Evolutionary conservation across 2,888 invertebrate genomes (phyloP).

Genomic region (Harpalus rubripes): DNA sequence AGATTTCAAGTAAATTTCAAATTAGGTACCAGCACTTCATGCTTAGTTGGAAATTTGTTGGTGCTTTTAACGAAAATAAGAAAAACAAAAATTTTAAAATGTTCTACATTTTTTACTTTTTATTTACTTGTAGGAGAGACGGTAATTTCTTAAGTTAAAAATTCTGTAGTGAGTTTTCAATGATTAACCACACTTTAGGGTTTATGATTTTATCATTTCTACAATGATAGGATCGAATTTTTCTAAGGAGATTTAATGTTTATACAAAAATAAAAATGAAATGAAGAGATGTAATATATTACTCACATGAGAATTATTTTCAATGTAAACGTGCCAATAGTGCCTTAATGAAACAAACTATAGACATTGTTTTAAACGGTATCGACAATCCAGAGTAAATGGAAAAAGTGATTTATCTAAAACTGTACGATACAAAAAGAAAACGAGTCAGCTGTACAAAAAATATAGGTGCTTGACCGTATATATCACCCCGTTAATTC

Average conservation of each 20-base stretch:
- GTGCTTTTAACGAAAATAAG: not conserved
- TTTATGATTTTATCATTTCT: no score
- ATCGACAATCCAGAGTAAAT: not conserved
- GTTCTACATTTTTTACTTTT: not conserved
- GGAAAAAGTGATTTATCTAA: constrained; percentile 6
- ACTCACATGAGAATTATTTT: not conserved
- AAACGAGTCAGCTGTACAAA: not conserved
- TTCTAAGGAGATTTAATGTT: no score
- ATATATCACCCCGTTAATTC: constrained; percentile 1
- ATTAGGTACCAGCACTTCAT: not conserved
- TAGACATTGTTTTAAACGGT: not conserved
- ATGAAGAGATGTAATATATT: no score
- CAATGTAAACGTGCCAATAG: not conserved
- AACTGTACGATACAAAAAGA: not conserved
- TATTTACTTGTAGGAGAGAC: no score
- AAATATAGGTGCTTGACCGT: constrained; percentile 5
- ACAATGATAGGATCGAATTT: no score
- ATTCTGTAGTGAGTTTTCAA: no score
- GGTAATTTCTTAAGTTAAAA: no score
- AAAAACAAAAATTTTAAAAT: not conserved
- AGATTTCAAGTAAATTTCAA: constrained; percentile 9
- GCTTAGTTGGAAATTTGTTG: not conserved
- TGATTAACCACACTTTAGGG: no score
- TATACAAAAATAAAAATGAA: no score
- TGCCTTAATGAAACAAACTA: not conserved